Percentiles rank a stretch among this genome's conserved stretches.
phyloP scores from a whole-genome alignment of 2,888 invertebrate genomes.

The Agonopterix arenella region DNA sequence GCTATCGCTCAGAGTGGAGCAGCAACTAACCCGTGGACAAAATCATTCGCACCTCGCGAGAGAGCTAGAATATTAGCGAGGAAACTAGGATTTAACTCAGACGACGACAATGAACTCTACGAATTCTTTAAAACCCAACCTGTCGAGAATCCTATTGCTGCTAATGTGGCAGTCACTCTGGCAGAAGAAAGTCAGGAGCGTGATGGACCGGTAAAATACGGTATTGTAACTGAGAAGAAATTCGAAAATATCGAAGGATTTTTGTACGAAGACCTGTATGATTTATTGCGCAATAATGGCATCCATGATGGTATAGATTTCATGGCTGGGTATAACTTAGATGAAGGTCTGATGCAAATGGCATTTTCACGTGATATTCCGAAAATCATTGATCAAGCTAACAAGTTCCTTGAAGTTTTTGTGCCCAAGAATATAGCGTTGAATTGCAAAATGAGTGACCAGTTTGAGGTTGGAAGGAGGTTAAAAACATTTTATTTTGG shows the following conservation, averaged over 20 bases:
- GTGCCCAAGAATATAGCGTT: constrained; percentile 29
- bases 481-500: constrained; percentile 35
- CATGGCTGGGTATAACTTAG: constrained; percentile 80
- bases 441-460: constrained; percentile 25
- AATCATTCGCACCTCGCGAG: constrained; percentile 8
- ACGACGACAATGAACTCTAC: constrained; percentile 8
- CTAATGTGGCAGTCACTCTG: not conserved
- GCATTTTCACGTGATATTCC: constrained; percentile 9
- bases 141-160: not conserved
- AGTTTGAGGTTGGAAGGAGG: constrained; percentile 33
- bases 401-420: constrained; percentile 33
- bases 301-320: constrained; percentile 69
- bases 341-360: constrained; percentile 53
- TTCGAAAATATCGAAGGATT: constrained; percentile 17
- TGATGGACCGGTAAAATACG: constrained; percentile 8
- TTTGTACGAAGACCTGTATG: constrained; percentile 16
- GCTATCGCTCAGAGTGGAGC: constrained; percentile 16
- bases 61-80: constrained; percentile 10
- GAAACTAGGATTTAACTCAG: constrained; percentile 2
- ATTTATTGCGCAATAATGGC: constrained; percentile 44
- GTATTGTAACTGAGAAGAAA: constrained; percentile 16
- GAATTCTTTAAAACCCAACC: constrained; percentile 8
- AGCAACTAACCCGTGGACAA: constrained; percentile 11
- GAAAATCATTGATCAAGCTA: constrained; percentile 23
- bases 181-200: not conserved